These are phyloP conservation scores for Orestias chungarensis DNA, from an alignment of 2,797 vertebrate species.

Conservation along the genomic window DNA sequence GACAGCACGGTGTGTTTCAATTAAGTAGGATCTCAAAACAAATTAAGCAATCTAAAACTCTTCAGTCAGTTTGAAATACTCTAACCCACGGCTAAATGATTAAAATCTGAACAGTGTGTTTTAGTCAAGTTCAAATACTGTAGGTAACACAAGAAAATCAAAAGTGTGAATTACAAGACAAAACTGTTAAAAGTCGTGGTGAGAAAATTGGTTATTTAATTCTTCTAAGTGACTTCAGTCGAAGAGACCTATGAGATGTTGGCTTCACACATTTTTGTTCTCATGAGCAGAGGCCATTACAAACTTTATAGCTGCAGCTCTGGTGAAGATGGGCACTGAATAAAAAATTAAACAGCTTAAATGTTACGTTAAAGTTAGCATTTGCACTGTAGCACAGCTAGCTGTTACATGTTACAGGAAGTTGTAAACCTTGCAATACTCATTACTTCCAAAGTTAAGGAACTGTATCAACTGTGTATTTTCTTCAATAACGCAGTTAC, in stretches of 20 bases:
- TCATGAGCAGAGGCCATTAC: too few species aligned
- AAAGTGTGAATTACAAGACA: not conserved
- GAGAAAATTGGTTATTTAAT: slow-evolving; percentile 28
- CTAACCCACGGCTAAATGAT: slow-evolving; percentile 6
- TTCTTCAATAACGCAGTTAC: not conserved
- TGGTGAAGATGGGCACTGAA: too few species aligned
- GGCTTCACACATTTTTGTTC: too few species aligned
- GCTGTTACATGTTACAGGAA: too few species aligned
- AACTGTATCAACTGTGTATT: too few species aligned
- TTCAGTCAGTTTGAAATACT: slow-evolving; percentile 4
- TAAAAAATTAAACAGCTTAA: not conserved
- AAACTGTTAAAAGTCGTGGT: slow-evolving; percentile 30
- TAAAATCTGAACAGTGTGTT: not conserved
- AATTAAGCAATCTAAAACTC: slow-evolving; percentile 26
- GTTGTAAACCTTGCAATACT: too few species aligned
- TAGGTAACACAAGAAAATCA: not conserved
- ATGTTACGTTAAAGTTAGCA: not conserved
- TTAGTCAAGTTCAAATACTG: not conserved
- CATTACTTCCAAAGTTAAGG: too few species aligned
- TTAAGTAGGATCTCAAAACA: slow-evolving; percentile 26
- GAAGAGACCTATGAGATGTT: slow-evolving; percentile 46
- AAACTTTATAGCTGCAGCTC: too few species aligned
- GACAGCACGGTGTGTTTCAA: slow-evolving; percentile 19
- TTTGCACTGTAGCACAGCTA: too few species aligned
- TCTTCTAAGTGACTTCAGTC: slow-evolving; percentile 53